Conservation (phyloP, 1,140 invertebrate species). For the Asobara japonica region DNA sequence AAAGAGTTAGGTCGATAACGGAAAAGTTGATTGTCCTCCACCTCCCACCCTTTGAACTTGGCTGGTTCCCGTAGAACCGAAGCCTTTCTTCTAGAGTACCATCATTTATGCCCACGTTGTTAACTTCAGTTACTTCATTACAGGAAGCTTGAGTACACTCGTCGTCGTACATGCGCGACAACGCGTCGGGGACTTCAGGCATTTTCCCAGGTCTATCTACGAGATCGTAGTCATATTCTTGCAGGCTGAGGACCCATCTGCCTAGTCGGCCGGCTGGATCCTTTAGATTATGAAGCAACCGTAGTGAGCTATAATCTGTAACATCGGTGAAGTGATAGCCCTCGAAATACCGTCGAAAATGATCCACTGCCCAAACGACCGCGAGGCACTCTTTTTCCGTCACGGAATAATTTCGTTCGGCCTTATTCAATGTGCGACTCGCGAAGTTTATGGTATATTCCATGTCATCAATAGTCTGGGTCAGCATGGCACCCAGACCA, state of each 20-base stretch:
- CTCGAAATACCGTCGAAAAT: neutral
- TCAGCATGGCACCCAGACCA: conserved; percentile 50
- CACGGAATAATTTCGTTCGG: no score
- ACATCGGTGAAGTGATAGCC: neutral
- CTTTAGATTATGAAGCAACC: neutral
- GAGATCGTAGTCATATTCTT: neutral
- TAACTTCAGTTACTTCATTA: neutral
- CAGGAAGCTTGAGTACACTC: neutral
- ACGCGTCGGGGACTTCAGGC: conserved; percentile 30
- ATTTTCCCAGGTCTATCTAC: neutral
- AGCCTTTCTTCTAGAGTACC: neutral
- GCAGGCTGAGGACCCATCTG: neutral
- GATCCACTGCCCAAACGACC: neutral
- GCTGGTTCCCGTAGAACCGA: no score
- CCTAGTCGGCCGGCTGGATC: neutral
- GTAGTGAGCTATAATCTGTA: conserved; percentile 29
- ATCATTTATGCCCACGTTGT: neutral
- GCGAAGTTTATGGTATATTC: conserved; percentile 51
- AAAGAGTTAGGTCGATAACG: neutral
- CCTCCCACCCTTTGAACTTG: no score
- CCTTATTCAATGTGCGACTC: conserved; percentile 47
- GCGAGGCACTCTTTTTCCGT: no score
- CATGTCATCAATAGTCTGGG: conserved; percentile 43
- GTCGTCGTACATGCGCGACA: conserved; percentile 4
- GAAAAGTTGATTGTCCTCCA: neutral